Evolutionary conservation across 2,113 vertebrate species (phyloP).

Genomic region (Nanorana parkeri): DNA sequence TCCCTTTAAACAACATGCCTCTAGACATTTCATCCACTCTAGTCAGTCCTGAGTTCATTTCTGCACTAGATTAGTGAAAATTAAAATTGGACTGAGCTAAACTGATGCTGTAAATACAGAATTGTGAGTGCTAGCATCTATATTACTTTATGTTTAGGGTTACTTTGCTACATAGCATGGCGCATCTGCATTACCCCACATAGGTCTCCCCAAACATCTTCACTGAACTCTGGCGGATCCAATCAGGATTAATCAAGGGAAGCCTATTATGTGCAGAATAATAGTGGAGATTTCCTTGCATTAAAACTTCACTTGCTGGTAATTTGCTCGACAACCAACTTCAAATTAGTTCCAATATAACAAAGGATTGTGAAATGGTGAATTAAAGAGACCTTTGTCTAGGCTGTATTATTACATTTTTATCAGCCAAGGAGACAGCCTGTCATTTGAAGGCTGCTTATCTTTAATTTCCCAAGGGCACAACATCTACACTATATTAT

Average conservation of each 20-base stretch:
- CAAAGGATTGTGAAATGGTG: constrained; percentile 54
- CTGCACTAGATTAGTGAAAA: too few species aligned
- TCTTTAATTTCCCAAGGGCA: constrained; percentile 56
- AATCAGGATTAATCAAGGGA: constrained; percentile 30
- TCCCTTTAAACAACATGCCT: too few species aligned
- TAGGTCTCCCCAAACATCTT: constrained; percentile 5
- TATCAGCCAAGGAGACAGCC: constrained; percentile 48
- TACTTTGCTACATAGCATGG: not conserved
- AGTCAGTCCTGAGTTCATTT: too few species aligned
- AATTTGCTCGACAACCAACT: constrained; percentile 51
- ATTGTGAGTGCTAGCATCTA: too few species aligned
- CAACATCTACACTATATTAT: constrained; percentile 47
- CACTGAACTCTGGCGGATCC: constrained; percentile 20
- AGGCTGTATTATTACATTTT: constrained; percentile 51
- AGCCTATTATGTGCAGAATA: constrained; percentile 30
- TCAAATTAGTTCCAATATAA: constrained; percentile 53
- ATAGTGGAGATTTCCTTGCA: constrained; percentile 42
- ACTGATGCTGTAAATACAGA: too few species aligned
- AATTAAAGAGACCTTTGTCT: constrained; percentile 56
- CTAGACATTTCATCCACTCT: too few species aligned
- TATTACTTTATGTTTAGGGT: too few species aligned
- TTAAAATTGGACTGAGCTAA: too few species aligned
- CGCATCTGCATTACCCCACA: not conserved
- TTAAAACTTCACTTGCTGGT: constrained; percentile 44
- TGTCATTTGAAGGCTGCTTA: constrained; percentile 45